phyloP scores from a whole-genome alignment of 2,113 vertebrate genomes.

The Sturnus vulgaris region DNA sequence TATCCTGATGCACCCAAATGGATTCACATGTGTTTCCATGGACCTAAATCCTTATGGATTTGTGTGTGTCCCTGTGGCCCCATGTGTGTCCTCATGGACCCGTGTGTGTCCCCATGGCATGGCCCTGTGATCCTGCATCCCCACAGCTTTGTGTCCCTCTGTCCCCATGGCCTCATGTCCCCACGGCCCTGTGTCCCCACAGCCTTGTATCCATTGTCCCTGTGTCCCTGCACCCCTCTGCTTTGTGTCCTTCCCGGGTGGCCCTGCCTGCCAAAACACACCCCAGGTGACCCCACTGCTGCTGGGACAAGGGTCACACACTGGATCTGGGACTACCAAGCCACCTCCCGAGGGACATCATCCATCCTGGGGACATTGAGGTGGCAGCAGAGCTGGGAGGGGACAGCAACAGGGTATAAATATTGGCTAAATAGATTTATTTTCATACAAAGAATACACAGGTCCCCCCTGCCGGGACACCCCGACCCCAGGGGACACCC shows the following conservation, averaged over 20 bases:
- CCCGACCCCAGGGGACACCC: background rate
- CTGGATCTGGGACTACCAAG: background rate
- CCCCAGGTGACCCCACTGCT: background rate
- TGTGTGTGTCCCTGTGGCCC: background rate
- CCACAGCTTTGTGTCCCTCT: too few species aligned
- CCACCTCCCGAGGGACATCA: background rate
- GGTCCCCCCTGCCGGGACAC: background rate
- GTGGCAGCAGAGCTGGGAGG: background rate
- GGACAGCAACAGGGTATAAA: conserved; percentile 12
- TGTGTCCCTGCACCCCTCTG: too few species aligned
- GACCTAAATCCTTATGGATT: background rate
- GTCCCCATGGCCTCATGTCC: background rate
- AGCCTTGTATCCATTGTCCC: background rate
- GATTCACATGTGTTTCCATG: too few species aligned
- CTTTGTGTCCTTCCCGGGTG: background rate
- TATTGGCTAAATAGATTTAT: conserved; percentile 75
- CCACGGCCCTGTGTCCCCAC: background rate
- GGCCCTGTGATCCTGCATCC: too few species aligned
- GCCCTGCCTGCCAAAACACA: background rate
- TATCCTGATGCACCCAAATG: too few species aligned
- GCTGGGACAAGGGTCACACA: background rate
- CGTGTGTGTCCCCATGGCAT: background rate
- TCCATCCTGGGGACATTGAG: accelerated
- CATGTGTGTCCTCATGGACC: background rate
- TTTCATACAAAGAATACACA: conserved; percentile 71